A percentile compares a stretch with the other conserved stretches of the same genome.
Conservation (phyloP, 1,140 invertebrate species). For the Rhopalosiphum padi region DNA sequence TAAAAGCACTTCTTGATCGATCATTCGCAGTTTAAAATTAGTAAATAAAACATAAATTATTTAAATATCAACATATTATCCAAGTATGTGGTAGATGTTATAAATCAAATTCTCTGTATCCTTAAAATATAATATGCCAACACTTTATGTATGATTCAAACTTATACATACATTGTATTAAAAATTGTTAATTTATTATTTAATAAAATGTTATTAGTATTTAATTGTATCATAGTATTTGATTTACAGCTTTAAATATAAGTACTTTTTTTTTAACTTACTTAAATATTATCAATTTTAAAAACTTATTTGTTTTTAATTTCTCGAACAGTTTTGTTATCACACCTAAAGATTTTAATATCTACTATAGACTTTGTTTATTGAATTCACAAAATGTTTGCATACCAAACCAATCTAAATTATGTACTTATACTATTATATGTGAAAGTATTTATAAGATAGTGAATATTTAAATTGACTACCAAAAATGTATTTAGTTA, state of each 20-base stretch:
- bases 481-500: conserved; percentile 48
- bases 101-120: conserved; percentile 6
- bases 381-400: neutral
- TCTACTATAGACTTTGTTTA: conserved; percentile 30
- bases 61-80: conserved; percentile 16
- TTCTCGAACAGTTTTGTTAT: neutral
- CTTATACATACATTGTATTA: conserved; percentile 35
- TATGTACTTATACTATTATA: conserved; percentile 5
- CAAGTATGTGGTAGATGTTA: conserved; percentile 38
- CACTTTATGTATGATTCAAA: neutral
- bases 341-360: neutral
- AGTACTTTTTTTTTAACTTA: neutral
- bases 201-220: conserved; percentile 51
- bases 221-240: conserved; percentile 44
- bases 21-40: conserved; percentile 62
- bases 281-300: conserved; percentile 5
- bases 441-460: conserved; percentile 19
- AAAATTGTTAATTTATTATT: conserved; percentile 57
- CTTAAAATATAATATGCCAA: conserved; percentile 18
- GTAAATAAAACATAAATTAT: neutral
- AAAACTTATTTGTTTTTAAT: conserved; percentile 24
- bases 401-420: neutral
- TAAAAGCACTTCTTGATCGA: conserved; percentile 77
- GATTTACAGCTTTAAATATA: conserved; percentile 41
- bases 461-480: conserved; percentile 1